Conservation (phyloP, 2,113 vertebrate genomes). For the Alethe diademata region DNA sequence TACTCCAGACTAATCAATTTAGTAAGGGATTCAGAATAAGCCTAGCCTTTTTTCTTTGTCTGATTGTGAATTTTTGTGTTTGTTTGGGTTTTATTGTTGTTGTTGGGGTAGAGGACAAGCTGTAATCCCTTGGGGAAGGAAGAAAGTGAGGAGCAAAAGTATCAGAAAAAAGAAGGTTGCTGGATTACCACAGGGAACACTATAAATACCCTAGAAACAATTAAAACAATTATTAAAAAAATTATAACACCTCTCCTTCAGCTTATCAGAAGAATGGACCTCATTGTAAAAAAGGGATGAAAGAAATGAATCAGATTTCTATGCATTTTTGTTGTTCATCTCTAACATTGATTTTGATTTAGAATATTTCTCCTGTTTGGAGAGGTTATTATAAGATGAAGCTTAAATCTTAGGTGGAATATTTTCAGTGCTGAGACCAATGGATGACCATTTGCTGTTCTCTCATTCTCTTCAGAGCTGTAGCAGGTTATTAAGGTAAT, state of each 20-base stretch:
- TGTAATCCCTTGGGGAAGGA: background rate
- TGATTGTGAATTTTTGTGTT: background rate
- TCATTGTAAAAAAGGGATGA: background rate
- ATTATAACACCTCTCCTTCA: background rate
- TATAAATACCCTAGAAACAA: background rate
- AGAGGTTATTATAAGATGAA: background rate
- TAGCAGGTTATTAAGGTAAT: background rate
- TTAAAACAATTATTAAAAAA: background rate
- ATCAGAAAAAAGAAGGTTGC: background rate
- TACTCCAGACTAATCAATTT: background rate
- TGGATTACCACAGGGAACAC: background rate
- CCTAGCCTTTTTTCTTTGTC: background rate
- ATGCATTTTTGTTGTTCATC: background rate
- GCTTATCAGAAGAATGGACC: background rate
- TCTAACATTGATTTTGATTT: background rate
- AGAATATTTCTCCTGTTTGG: background rate
- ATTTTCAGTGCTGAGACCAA: background rate
- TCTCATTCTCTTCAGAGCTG: background rate
- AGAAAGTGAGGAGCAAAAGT: background rate
- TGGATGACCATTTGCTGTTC: background rate
- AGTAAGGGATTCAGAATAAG: background rate
- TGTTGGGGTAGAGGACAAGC: background rate
- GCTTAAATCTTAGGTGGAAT: background rate
- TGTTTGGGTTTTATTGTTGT: background rate
- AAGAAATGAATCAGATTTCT: background rate